Evolutionary conservation across 2,888 invertebrate species (phyloP).

Genomic region (Orthosia incerta): DNA sequence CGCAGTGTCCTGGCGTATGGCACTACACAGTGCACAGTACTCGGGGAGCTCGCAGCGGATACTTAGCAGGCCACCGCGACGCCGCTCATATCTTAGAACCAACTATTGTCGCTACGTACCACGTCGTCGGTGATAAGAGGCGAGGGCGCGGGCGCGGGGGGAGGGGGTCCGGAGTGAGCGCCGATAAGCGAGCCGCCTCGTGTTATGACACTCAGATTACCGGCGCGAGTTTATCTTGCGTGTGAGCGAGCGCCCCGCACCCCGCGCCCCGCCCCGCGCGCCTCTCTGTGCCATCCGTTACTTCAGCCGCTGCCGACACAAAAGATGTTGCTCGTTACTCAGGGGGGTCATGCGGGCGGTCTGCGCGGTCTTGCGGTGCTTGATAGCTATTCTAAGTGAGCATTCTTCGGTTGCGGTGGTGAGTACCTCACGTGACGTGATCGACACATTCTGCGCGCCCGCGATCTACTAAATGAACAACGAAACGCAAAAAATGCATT

Average conservation of each 20-base stretch:
- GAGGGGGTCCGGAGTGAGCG: slow-evolving; percentile 36
- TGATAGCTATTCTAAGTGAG: background rate
- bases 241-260: slow-evolving; percentile 10
- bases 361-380: background rate
- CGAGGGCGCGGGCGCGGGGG: slow-evolving; percentile 14
- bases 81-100: slow-evolving; percentile 35
- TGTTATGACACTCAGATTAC: slow-evolving; percentile 58
- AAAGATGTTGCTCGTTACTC: too few species aligned
- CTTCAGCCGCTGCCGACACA: background rate
- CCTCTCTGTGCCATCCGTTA: background rate
- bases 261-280: background rate
- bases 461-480: too few species aligned
- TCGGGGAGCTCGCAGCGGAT: slow-evolving; percentile 8
- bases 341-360: background rate
- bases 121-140: slow-evolving; percentile 36
- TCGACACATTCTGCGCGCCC: too few species aligned
- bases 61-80: slow-evolving; percentile 25
- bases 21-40: too few species aligned
- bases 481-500: too few species aligned
- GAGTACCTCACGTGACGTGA: too few species aligned
- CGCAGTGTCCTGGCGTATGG: too few species aligned
- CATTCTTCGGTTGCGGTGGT: too few species aligned
- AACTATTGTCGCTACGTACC: slow-evolving; percentile 39
- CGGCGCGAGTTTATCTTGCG: slow-evolving; percentile 45
- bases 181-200: slow-evolving; percentile 43